phyloP scores from a whole-genome alignment of 2,797 vertebrate genomes.

The Mus minutoides region DNA sequence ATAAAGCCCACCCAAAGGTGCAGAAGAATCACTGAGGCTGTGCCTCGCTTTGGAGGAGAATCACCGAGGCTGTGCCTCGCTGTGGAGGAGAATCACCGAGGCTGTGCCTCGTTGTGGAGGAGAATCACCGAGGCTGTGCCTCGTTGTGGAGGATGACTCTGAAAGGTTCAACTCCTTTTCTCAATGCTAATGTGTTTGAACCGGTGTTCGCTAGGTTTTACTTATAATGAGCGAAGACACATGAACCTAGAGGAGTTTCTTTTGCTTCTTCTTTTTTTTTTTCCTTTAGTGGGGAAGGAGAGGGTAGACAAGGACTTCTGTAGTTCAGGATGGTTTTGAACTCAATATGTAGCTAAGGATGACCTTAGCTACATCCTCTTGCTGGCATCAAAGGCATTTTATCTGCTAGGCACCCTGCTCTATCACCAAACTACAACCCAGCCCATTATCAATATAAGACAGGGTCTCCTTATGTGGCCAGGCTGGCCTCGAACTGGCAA shows the following conservation, averaged over 20 bases:
- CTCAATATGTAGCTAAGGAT: background rate
- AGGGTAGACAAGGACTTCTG: background rate
- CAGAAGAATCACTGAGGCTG: constrained; percentile 44
- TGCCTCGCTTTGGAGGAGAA: too few relatives aligned
- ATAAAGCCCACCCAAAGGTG: background rate
- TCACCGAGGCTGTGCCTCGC: constrained; percentile 46
- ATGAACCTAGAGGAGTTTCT: background rate
- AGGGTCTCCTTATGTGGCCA: background rate
- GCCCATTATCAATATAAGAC: background rate
- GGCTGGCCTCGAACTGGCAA: background rate
- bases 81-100: constrained; percentile 36
- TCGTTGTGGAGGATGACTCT: constrained; percentile 43
- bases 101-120: constrained; percentile 19
- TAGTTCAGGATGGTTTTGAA: background rate
- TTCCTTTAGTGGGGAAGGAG: background rate
- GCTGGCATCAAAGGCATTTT: background rate
- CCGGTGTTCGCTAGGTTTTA: background rate
- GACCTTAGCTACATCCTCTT: background rate
- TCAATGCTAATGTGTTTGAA: constrained; percentile 3
- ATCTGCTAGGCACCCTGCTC: background rate
- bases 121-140: constrained; percentile 29
- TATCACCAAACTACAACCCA: background rate
- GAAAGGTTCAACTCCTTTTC: constrained; percentile 34
- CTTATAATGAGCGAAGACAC: background rate
- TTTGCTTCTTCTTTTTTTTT: background rate